phyloP scores from a whole-genome alignment of 2,113 vertebrate species.

The Xiphias gladius region DNA sequence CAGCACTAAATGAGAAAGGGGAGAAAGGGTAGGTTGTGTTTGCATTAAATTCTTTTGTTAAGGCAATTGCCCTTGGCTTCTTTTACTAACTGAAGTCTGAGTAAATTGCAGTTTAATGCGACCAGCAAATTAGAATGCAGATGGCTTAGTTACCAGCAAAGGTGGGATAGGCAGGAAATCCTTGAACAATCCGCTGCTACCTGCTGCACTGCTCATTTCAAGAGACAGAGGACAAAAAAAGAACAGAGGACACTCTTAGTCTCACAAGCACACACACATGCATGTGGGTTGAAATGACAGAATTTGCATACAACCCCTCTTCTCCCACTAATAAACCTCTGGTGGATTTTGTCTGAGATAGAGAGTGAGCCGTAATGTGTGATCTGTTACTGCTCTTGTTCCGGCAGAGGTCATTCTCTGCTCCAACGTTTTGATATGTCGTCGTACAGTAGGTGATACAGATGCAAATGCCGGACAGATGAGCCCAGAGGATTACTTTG shows the following conservation, averaged over 20 bases:
- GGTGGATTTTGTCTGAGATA: constrained; percentile 61
- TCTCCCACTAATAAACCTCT: constrained; percentile 76
- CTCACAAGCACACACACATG: constrained; percentile 10
- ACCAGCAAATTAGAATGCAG: constrained; percentile 78
- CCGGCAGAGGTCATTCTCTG: constrained; percentile 59
- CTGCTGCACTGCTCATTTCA: constrained; percentile 71
- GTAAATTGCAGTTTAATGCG: constrained; percentile 76
- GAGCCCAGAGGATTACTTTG: constrained; percentile 29
- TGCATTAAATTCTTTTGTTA: constrained; percentile 66
- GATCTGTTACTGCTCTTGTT: constrained; percentile 61
- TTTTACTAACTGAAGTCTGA: constrained; percentile 70
- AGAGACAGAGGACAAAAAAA: constrained; percentile 54
- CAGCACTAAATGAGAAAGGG: constrained; percentile 55
- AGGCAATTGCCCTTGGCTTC: constrained; percentile 75
- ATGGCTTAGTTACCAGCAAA: constrained; percentile 65
- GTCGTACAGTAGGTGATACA: constrained; percentile 52
- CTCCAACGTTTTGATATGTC: constrained; percentile 40
- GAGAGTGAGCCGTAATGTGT: constrained; percentile 43
- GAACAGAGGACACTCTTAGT: constrained; percentile 64
- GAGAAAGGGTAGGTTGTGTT: constrained; percentile 58
- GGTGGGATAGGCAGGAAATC: constrained; percentile 65
- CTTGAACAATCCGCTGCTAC: constrained; percentile 62
- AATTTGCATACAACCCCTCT: constrained; percentile 74
- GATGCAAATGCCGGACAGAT: constrained; percentile 62
- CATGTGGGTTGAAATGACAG: constrained; percentile 64